A percentile compares a stretch with the other conserved stretches of the same genome.
phyloP scores from a whole-genome alignment of 2,888 invertebrate genomes.

The Dinocampus coccinellae region DNA sequence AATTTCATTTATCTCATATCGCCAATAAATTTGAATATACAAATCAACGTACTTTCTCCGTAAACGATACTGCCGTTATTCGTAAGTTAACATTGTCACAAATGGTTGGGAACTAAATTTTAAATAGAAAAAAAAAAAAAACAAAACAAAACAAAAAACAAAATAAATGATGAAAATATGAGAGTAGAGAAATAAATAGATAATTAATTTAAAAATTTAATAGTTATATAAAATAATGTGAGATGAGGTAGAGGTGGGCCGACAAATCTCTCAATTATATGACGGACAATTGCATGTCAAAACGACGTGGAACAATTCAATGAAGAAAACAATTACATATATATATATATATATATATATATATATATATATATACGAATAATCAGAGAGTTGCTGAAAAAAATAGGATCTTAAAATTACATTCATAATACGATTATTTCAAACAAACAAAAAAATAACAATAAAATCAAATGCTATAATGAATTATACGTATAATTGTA shows the following conservation, averaged over 20 bases:
- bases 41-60: conserved; percentile 56
- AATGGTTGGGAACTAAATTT: conserved; percentile 28
- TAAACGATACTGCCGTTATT: conserved; percentile 62
- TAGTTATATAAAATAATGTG: not conserved
- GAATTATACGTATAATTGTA: conserved; percentile 43
- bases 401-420: conserved; percentile 35
- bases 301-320: not conserved
- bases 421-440: conserved; percentile 36
- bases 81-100: conserved; percentile 46
- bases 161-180: conserved; percentile 9
- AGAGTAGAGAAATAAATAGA: conserved; percentile 24
- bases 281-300: not conserved
- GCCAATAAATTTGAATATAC: conserved; percentile 35
- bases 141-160: conserved; percentile 40
- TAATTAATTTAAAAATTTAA: conserved; percentile 14
- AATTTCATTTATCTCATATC: conserved; percentile 46
- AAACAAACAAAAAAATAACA: too few species aligned
- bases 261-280: not conserved
- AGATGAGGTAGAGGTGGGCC: not conserved
- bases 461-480: conserved; percentile 41
- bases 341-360: not conserved
- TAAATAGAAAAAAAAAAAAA: conserved; percentile 1
- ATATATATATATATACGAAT: not conserved
- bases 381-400: conserved; percentile 2
- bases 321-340: not conserved